Evolutionary conservation across 2,113 vertebrate species (phyloP).

Genomic region (Otus sunia): DNA sequence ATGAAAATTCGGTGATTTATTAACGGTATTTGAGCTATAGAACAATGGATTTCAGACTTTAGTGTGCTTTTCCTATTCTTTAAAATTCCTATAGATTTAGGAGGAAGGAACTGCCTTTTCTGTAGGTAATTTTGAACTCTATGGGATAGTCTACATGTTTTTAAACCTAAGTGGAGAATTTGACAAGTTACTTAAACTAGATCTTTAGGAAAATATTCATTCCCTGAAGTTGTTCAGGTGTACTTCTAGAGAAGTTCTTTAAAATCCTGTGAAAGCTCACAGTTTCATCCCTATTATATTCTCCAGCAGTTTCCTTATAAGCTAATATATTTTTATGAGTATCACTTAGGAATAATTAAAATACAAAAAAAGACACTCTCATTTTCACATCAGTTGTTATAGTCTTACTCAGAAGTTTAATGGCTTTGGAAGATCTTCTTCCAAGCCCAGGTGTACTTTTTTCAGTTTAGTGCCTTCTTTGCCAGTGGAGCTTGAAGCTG

Average conservation of each 20-base stretch:
- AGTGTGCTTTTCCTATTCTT: neutral
- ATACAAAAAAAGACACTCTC: constrained; percentile 17
- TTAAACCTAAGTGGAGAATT: neutral
- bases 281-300: constrained; percentile 29
- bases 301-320: constrained; percentile 39
- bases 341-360: constrained; percentile 68
- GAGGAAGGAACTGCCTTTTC: neutral
- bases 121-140: neutral
- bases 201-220: neutral
- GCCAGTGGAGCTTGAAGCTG: neutral
- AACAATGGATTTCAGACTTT: neutral
- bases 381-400: constrained; percentile 60
- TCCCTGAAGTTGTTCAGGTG: constrained; percentile 23
- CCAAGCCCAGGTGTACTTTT: constrained; percentile 56
- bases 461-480: constrained; percentile 3
- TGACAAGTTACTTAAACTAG: neutral
- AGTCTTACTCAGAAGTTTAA: constrained; percentile 49
- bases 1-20: neutral
- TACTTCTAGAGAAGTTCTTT: neutral
- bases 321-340: constrained; percentile 62
- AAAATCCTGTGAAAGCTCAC: constrained; percentile 15
- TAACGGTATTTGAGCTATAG: neutral
- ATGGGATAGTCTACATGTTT: neutral
- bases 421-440: constrained; percentile 16
- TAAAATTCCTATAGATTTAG: neutral